Conservation (phyloP, 2,113 vertebrate species). For the Cephalopholis sonnerati region DNA sequence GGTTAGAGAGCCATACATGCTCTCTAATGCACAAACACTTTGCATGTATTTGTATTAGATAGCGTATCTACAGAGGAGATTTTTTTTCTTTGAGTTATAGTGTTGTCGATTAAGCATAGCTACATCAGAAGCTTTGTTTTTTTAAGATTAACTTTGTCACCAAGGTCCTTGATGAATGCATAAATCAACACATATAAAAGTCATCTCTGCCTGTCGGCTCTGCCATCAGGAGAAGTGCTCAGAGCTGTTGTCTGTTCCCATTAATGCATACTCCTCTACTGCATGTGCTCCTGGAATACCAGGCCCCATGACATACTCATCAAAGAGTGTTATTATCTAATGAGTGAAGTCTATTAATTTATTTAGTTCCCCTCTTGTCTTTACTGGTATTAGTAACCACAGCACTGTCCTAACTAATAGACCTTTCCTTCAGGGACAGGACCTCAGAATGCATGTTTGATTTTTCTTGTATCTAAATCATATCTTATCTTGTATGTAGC, state of each 20-base stretch:
- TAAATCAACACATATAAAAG: constrained; percentile 1
- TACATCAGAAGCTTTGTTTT: neutral
- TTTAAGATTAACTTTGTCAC: neutral
- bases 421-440: neutral
- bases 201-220: neutral
- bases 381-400: neutral
- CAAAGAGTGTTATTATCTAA: neutral
- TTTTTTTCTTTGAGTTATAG: constrained; percentile 1
- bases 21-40: neutral
- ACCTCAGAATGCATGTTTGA: neutral
- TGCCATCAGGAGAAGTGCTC: neutral
- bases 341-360: neutral
- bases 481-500: neutral
- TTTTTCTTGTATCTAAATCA: neutral
- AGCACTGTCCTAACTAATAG: neutral
- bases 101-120: neutral
- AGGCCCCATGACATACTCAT: neutral
- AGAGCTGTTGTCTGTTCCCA: neutral
- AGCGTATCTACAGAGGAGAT: neutral
- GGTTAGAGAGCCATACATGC: neutral
- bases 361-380: neutral
- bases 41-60: neutral
- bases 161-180: neutral
- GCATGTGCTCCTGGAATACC: too few species aligned
- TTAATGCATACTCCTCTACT: neutral